These are phyloP conservation scores for Eristalis pertinax DNA, from an alignment of 2,888 invertebrate genomes.

Conservation along the genomic window DNA sequence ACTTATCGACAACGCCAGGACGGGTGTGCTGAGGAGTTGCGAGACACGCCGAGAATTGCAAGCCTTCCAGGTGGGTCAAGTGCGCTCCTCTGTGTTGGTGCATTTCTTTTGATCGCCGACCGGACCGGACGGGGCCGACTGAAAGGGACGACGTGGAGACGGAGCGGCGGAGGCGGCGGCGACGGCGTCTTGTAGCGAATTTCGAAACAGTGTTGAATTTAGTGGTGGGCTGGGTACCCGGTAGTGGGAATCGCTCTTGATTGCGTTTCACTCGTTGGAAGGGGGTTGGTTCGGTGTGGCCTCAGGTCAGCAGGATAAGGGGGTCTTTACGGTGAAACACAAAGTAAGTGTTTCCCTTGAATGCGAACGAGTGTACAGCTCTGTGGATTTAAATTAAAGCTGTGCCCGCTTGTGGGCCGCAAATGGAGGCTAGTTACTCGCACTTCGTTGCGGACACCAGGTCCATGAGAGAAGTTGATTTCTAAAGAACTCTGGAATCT, in stretches of 20 bases:
- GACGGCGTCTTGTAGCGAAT: not conserved
- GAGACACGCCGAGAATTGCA: not conserved
- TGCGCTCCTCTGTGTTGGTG: not conserved
- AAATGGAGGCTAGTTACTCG: slow-evolving; percentile 2
- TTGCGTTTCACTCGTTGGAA: slow-evolving; percentile 5
- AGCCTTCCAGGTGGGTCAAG: slow-evolving; percentile 46
- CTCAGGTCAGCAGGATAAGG: not conserved
- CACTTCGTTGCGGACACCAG: not conserved
- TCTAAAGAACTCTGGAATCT: not conserved
- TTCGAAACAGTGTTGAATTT: slow-evolving; percentile 24
- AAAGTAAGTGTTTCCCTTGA: slow-evolving; percentile 44
- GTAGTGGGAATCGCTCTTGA: slow-evolving; percentile 37
- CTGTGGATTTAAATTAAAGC: slow-evolving; percentile 29
- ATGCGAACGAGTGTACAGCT: slow-evolving; percentile 37
- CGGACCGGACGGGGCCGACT: not conserved
- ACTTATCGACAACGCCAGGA: slow-evolving; percentile 52
- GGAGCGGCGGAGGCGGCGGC: not conserved
- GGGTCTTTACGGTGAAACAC: slow-evolving; percentile 42
- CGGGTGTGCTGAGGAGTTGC: not conserved
- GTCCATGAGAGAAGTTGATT: not conserved
- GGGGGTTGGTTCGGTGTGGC: not conserved
- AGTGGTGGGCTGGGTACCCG: slow-evolving; percentile 12
- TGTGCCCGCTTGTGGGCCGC: slow-evolving; percentile 9
- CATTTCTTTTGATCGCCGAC: not conserved
- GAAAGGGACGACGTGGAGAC: not conserved